phyloP scores from a whole-genome alignment of 2,113 vertebrate genomes.

The Centrocercus urophasianus region DNA sequence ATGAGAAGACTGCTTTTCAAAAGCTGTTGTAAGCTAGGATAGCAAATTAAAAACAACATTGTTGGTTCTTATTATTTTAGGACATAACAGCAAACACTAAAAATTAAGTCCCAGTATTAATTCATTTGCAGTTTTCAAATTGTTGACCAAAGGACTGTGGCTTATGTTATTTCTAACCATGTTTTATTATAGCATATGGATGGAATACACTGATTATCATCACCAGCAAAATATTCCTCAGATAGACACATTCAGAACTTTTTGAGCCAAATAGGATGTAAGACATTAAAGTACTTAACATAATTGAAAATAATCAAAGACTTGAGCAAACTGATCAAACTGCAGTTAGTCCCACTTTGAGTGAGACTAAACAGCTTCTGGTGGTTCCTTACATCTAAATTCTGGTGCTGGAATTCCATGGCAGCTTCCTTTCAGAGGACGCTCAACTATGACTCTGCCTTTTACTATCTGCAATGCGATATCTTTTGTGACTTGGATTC shows the following conservation, averaged over 20 bases:
- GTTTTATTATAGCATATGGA: not conserved
- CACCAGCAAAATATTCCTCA: not conserved
- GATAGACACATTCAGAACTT: not conserved
- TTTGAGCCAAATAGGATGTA: not conserved
- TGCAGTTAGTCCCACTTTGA: not conserved
- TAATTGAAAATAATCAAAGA: not conserved
- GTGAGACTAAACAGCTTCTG: not conserved
- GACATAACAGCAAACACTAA: not conserved
- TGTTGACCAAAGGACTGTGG: not conserved
- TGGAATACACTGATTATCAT: not conserved
- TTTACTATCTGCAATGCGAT: not conserved
- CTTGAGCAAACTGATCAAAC: not conserved
- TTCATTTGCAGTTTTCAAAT: not conserved
- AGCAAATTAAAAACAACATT: not conserved
- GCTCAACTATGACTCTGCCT: not conserved
- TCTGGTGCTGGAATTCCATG: not conserved
- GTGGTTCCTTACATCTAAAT: not conserved
- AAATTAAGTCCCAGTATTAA: not conserved
- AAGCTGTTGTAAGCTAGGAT: not conserved
- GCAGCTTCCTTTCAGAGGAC: not conserved
- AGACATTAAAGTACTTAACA: not conserved
- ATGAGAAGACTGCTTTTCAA: not conserved
- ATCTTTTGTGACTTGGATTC: not conserved
- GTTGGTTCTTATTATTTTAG: not conserved
- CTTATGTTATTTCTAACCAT: not conserved